A percentile compares a stretch with the other conserved stretches of the same genome.
These are phyloP conservation scores for honey bee (Apis mellifera) DNA, from an alignment of 1,140 invertebrate species.

Conservation along the genomic window Amel_HAv3.1 CM009944.2:7560501-7561000, in stretches of 20 bases:
- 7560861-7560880: neutral
- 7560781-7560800: too few relatives aligned
- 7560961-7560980: too few relatives aligned
- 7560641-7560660: constrained; percentile 53
- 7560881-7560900: neutral
- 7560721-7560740: constrained; percentile 11
- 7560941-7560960: too few relatives aligned
- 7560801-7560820: too few relatives aligned
- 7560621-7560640: constrained; percentile 22
- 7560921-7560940: neutral
- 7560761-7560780: too few relatives aligned
- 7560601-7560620: constrained; percentile 59
- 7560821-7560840: neutral
- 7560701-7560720: constrained; percentile 39
- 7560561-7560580: constrained; percentile 31
- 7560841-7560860: neutral
- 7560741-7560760: neutral
- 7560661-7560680: constrained; percentile 59
- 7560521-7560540: neutral
- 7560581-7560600: constrained; percentile 60
- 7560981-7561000: too few relatives aligned
- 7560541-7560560: constrained; percentile 22
- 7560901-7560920: neutral
- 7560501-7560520: neutral
- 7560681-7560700: constrained; percentile 45